Conservation (phyloP, 2,113 vertebrate genomes). For the Paedocypris sp. region DNA sequence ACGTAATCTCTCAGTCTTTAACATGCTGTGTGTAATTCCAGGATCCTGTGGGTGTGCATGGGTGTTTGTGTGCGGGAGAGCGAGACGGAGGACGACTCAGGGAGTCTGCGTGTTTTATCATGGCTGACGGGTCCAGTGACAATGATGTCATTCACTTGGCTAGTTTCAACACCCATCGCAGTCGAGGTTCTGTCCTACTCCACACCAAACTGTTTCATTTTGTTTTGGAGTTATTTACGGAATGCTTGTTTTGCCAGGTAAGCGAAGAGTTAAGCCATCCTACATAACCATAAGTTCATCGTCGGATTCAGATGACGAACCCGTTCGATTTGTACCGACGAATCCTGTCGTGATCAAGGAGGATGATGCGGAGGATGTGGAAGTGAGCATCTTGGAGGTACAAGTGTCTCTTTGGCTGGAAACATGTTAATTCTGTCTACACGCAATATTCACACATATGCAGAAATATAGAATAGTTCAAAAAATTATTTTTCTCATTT, state of each 20-base stretch:
- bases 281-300: conserved; percentile 83
- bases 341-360: conserved; percentile 59
- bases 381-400: conserved; percentile 79
- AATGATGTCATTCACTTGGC: conserved; percentile 78
- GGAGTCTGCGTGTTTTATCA: conserved; percentile 52
- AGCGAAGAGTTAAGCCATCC: conserved; percentile 46
- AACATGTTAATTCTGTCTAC: too few species aligned
- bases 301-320: conserved; percentile 86
- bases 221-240: too few species aligned
- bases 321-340: conserved; percentile 52
- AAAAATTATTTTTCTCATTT: too few species aligned
- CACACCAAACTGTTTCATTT: background rate
- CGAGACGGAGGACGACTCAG: conserved; percentile 36
- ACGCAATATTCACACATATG: too few species aligned
- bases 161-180: conserved; percentile 73
- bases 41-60: conserved; percentile 30
- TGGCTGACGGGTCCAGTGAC: conserved; percentile 75
- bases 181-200: conserved; percentile 72
- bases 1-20: too few species aligned
- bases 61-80: conserved; percentile 43
- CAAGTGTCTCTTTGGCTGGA: too few species aligned
- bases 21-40: conserved; percentile 27
- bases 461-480: too few species aligned
- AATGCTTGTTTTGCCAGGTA: conserved; percentile 47
- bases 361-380: conserved; percentile 56